A percentile compares a stretch with the other conserved stretches of the same genome.
Evolutionary conservation across 2,888 invertebrate genomes (phyloP).

Genomic region (Chrysotoxum bicinctum): DNA sequence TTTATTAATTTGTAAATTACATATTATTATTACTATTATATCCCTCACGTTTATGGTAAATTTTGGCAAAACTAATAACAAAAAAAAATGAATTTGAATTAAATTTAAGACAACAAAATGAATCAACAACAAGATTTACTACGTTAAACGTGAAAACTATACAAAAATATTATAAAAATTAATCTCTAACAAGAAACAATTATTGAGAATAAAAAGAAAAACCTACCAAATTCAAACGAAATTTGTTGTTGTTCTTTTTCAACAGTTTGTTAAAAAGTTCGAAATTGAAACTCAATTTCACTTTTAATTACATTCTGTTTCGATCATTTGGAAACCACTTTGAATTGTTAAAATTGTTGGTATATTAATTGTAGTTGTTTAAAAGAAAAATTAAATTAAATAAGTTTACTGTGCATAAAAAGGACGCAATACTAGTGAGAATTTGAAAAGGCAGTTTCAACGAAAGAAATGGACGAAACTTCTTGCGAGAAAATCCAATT

Average conservation of each 20-base stretch:
- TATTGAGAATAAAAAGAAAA: constrained; percentile 48
- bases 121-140: constrained; percentile 11
- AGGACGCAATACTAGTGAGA: too few species aligned
- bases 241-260: background rate
- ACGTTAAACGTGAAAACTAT: constrained; percentile 45
- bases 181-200: constrained; percentile 30
- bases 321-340: too few species aligned
- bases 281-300: too few species aligned
- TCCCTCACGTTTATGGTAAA: constrained; percentile 41
- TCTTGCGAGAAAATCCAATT: too few species aligned
- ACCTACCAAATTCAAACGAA: constrained; percentile 49
- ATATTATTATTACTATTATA: constrained; percentile 15
- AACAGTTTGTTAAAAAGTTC: too few species aligned
- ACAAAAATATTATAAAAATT: constrained; percentile 37
- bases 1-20: constrained; percentile 54
- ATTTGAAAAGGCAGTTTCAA: too few species aligned
- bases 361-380: too few species aligned
- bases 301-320: too few species aligned
- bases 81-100: constrained; percentile 34
- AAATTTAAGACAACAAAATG: constrained; percentile 3
- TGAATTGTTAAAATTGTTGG: too few species aligned
- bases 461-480: too few species aligned
- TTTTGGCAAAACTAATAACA: constrained; percentile 31
- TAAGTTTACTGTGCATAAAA: too few species aligned
- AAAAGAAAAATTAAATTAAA: too few species aligned